Conservation (phyloP, 2,113 vertebrate genomes). For the Baryphthengus martii region DNA sequence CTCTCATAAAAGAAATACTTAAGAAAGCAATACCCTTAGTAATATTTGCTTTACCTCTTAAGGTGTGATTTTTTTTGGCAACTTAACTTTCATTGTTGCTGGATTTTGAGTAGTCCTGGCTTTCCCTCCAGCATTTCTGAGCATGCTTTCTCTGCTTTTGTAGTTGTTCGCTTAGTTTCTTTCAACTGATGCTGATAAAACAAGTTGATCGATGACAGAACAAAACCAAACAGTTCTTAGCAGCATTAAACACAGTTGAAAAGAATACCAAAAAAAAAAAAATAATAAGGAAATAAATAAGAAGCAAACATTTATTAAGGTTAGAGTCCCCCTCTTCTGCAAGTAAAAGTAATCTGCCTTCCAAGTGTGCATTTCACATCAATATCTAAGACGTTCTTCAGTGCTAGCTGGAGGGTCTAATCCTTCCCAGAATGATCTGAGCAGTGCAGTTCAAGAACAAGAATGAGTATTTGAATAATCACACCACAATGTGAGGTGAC, state of each 20-base stretch:
- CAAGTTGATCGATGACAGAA: not conserved
- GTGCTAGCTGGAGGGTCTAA: conserved; percentile 63
- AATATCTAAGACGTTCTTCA: conserved; percentile 51
- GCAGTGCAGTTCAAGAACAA: conserved; percentile 72
- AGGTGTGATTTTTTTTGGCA: not conserved
- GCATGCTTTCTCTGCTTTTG: not conserved
- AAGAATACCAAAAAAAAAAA: not conserved
- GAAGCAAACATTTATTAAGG: not conserved
- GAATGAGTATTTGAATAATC: conserved; percentile 79
- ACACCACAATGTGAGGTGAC: conserved; percentile 84
- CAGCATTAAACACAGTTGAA: not conserved
- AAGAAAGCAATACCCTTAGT: not conserved
- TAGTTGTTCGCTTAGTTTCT: not conserved
- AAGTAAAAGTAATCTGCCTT: conserved; percentile 54
- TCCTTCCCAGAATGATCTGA: conserved; percentile 70
- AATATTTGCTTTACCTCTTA: not conserved
- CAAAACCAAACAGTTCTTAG: not conserved
- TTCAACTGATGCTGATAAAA: not conserved
- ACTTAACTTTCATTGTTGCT: not conserved
- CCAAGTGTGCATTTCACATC: conserved; percentile 48
- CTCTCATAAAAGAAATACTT: not conserved
- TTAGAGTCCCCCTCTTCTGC: not conserved
- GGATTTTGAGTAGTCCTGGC: not conserved
- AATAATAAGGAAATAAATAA: not conserved
- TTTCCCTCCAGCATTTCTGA: not conserved